Conservation (phyloP, 2,113 vertebrate genomes). For the Urocynchramus pylzowi region DNA sequence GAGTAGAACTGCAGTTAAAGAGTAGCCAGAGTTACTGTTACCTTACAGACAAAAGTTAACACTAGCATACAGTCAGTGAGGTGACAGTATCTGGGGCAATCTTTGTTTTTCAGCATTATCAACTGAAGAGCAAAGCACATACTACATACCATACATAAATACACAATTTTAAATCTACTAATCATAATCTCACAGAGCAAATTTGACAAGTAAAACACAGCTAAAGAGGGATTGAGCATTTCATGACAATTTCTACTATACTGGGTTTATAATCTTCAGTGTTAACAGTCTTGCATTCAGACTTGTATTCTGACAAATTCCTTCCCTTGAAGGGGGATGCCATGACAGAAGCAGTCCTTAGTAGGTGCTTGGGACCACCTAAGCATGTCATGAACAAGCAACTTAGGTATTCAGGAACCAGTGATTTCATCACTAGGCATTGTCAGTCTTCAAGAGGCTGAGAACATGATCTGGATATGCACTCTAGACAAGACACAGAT, state of each 20-base stretch:
- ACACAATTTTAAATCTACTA: background rate
- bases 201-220: background rate
- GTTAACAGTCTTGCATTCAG: background rate
- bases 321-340: background rate
- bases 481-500: background rate
- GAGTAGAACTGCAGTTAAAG: background rate
- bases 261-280: background rate
- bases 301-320: background rate
- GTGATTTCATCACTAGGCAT: background rate
- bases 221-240: background rate
- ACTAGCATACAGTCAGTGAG: background rate
- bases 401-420: background rate
- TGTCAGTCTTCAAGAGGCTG: background rate
- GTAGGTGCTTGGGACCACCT: background rate
- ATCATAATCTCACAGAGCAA: background rate
- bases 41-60: background rate
- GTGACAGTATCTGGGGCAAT: accelerated
- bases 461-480: background rate
- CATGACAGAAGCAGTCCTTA: background rate
- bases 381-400: background rate
- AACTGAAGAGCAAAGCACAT: background rate
- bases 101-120: background rate
- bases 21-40: background rate
- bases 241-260: background rate
- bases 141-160: background rate